Percentiles rank a stretch among this genome's conserved stretches.
phyloP scores from a whole-genome alignment of 2,797 vertebrate species.

The Gephyroberyx darwinii region DNA sequence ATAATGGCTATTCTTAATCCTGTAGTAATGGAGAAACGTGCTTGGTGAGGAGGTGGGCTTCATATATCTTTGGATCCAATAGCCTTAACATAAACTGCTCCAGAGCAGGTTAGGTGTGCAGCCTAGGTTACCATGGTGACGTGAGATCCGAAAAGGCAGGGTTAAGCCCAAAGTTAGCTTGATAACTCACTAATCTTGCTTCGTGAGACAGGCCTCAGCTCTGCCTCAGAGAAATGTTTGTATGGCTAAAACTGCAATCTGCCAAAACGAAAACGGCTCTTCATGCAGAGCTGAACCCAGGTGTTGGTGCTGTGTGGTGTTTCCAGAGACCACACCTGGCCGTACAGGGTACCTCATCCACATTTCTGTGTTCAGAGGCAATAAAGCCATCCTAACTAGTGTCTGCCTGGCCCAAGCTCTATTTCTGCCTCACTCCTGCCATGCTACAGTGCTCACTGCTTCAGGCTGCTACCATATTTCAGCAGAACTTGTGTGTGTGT shows the following conservation, averaged over 20 bases:
- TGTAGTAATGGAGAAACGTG: too few species aligned
- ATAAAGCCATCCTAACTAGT: not conserved
- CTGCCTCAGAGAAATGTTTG: not conserved
- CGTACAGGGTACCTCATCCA: constrained; percentile 2
- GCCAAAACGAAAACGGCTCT: not conserved
- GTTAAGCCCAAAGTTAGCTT: too few species aligned
- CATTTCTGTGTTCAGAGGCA: constrained; percentile 21
- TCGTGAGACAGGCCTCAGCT: not conserved
- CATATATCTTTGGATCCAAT: too few species aligned
- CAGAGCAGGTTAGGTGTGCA: too few species aligned
- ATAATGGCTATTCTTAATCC: too few species aligned
- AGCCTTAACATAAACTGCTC: too few species aligned
- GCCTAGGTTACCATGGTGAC: too few species aligned
- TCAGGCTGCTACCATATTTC: constrained; percentile 54
- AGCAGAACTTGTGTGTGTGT: constrained; percentile 11
- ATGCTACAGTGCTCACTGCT: constrained; percentile 39
- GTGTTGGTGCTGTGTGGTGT: not conserved
- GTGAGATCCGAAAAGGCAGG: too few species aligned
- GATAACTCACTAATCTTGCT: too few species aligned
- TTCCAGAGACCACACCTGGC: not conserved
- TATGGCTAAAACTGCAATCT: not conserved
- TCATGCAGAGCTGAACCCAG: not conserved
- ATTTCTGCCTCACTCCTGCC: constrained; percentile 34
- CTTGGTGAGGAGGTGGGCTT: too few species aligned
- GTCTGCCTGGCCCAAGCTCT: constrained; percentile 22